phyloP scores from a whole-genome alignment of 35 echinoderm and acorn worm genomes.

The Diadema setosum region DNA sequence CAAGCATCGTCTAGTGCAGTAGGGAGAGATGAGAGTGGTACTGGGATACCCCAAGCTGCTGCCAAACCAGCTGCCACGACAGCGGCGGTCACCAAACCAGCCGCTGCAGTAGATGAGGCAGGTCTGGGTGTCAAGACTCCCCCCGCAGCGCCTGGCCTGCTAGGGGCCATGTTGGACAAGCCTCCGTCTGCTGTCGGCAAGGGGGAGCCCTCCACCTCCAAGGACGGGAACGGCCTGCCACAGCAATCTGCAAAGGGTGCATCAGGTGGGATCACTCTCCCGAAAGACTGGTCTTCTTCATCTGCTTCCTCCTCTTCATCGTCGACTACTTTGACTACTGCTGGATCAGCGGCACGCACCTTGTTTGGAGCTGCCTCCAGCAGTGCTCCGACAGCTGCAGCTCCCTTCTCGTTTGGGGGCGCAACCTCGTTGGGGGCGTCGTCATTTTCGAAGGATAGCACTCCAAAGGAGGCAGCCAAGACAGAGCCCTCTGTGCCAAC shows the following conservation, averaged over 20 bases:
- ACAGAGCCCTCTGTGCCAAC: background rate
- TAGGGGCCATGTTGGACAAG: background rate
- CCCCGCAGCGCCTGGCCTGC: background rate
- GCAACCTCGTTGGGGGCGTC: background rate
- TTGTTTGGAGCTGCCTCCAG: background rate
- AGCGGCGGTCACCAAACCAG: background rate
- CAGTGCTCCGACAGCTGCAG: background rate
- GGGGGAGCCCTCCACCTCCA: background rate
- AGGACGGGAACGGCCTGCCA: background rate
- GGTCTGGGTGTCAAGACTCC: background rate
- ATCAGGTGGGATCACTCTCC: background rate
- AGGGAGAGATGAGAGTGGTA: constrained; percentile 43
- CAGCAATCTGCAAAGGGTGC: background rate
- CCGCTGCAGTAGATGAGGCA: background rate
- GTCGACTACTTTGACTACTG: background rate
- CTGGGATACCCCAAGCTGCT: background rate
- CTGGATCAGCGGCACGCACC: background rate
- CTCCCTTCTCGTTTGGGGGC: background rate
- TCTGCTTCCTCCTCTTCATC: background rate
- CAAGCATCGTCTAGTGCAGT: background rate
- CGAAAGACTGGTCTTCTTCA: too few species aligned
- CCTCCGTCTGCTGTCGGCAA: background rate
- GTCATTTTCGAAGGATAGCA: background rate
- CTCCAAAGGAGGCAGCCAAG: background rate
- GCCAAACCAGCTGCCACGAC: too few species aligned